Conservation (phyloP, 1,140 invertebrate species). For the Brachystomella parvula region DNA sequence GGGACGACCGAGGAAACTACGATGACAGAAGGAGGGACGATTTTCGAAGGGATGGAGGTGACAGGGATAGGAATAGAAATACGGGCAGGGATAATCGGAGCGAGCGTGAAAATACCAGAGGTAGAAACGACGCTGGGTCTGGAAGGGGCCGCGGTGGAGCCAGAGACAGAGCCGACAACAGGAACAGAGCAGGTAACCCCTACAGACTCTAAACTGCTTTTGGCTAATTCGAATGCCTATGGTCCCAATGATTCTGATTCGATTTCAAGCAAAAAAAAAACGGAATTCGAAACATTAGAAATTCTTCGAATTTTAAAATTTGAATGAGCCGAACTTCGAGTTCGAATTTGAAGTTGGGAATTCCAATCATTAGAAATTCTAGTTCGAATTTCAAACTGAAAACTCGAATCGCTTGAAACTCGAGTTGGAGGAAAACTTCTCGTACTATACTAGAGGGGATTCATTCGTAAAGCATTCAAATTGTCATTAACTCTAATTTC, state of each 20-base stretch:
- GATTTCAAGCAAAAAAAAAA: too few species aligned
- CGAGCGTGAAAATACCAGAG: background rate
- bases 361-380: too few species aligned
- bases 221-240: background rate
- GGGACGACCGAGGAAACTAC: constrained; percentile 4
- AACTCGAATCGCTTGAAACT: too few species aligned
- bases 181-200: constrained; percentile 9
- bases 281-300: background rate
- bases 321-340: background rate
- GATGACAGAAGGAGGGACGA: background rate
- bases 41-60: background rate
- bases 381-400: too few species aligned
- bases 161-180: background rate
- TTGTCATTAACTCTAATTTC: background rate
- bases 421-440: too few species aligned
- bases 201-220: too few species aligned
- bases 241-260: too few species aligned
- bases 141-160: background rate
- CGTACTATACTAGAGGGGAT: too few species aligned
- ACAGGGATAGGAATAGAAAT: background rate
- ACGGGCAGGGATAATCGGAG: background rate
- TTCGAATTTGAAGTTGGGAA: background rate
- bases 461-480: background rate
- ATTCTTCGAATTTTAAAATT: background rate
- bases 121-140: background rate